Base-by-base conservation (phyloP, 2,888 invertebrate species). In the Synanthedon andrenaeformis region DNA sequence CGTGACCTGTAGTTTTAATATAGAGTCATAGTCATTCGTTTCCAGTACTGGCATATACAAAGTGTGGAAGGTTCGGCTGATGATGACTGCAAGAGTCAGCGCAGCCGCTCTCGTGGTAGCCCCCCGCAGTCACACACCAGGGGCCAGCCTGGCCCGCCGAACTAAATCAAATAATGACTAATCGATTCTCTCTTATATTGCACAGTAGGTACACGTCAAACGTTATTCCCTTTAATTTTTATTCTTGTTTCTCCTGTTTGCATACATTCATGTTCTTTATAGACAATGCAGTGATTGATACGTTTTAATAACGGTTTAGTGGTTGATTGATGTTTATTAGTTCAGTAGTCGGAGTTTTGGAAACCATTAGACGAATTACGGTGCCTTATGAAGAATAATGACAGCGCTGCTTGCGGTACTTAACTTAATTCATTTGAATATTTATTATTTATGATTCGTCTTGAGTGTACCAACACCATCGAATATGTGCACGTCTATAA, bases 151-250 rank as follows among this genome's bases (percentile, higher is more conserved):
- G 70, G 73, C 72, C 75, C 76, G 79, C 79, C 81, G 82, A 82
- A 86, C 87, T 86, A 87, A 87, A 86, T 86, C 87, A 87, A 86
- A 87, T 85, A 87, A 85, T 87, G 87, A 87, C 87, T 85, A 87
- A 87, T 87, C 85, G 87, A 80, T 82, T 86, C 76, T 78, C 70
- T 76, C 82, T 79, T 79, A 84, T 83, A 87, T 87, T 86, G 86
- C 85, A 87, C 87, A 85, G 87, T 86, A 87, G 87, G 85, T 85
- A 83, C 82, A 87, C 85, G 84, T 86, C 86, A 86, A 84, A 84
- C 72, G 79, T 76, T 82, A 81, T 85, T 81, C 82, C 77, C 77
- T 84, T 81, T 82, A 82, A 83, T 84, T 83, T 83, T 78, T 75
- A 73, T 70, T 79, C 71, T 77, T 72, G 65, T 75, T 82, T 78